Evolutionary conservation across 2,888 invertebrate genomes (phyloP), one percentile per base, ranked within the genome.

Genomic region (Hydrotaea cyrtoneurina): DNA sequence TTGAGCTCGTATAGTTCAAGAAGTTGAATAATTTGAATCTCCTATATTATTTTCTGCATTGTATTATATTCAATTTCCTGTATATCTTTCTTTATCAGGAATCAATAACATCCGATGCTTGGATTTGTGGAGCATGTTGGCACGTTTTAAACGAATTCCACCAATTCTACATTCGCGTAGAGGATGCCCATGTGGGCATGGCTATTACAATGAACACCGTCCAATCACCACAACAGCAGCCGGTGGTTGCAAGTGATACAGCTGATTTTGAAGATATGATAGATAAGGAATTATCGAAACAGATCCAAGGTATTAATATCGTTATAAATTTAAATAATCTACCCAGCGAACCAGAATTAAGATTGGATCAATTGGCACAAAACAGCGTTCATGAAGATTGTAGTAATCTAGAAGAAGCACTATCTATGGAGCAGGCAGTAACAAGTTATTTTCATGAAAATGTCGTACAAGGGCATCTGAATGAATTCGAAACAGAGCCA

Each of bases 51-150:
- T 50, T 50, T 50, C n/a, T n/a, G 13, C 15, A 13, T 31, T 31
- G 31, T 31, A 31, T 4, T 31, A 31, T 31, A 31, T 4, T 4
- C 7, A 31, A 31, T 31, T 4, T 31, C 2, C 31, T 31, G 31
- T 7, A 2, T 39, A 39, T 39, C 5, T 50, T n/a, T 50, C 50
- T 50, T 72, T 57, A 64, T 53, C 64, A 71, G 36, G 39, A 57
- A 46, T 31, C 71, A 1, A 72, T 77, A 21, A 50, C 10, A 50
- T 59, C 50, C n/a, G 46, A 55, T 19, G 23, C 76, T 10, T 83
- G 79, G 77, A 85, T 90, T 11, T 91, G 90, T 76, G 78, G 59
- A 3, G 66, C 86, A 0, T 91, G 91, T 76, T 91, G 90, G 90
- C 79, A 88, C 11, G 86, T 86, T 43, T 85, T 91, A 0, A 85